Evolutionary conservation across 2,113 vertebrate genomes (phyloP), one percentile per base, ranked within the genome.

Genomic region (Blennius ocellaris): DNA sequence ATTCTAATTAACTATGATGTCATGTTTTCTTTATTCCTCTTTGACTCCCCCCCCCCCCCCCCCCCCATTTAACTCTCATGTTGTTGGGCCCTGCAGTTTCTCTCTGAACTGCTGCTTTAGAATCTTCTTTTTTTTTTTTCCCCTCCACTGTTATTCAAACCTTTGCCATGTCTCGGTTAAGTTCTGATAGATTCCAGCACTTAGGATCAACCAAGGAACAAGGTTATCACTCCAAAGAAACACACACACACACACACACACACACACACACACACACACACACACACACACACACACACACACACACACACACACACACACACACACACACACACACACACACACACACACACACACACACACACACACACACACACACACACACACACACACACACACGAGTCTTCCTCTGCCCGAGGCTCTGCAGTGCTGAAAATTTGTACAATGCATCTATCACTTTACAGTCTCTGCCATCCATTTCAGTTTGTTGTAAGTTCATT

Each of bases 1-100:
- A 94, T 91, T 92, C 88, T 90, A 91, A 93, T 93, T 93, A 93
- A 89, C 85, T 84, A 87, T 93, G 90, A 90, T 89, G 89, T 92
- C 89, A 92, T 87, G 88, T 69, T 88, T 90, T 86, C 86, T 90
- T 86, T 83, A 81, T 74, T 81, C 77, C 40, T 73, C 74, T 69
- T 68, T 77, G 15, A 60, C 69, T 75, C 71, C 79, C 70, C 70
- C 59, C 69, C 53, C 30, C 11, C 50, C 68, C 64, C 70, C 73
- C 73, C 57, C 63, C 41, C 10, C 48, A 43, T 30, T 30, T 30
- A 30, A 30, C 54, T 62, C 66, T 68, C 0, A 1, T 53, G 70
- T 67, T 69, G 53, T 81, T 67, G 50, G 52, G 38, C 64, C 55
- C 69, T 80, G 58, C 30, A 16, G 54, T 76, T 80, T 78, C 49